Conservation (phyloP, 2,797 vertebrate species). For the Channallabes apus region DNA sequence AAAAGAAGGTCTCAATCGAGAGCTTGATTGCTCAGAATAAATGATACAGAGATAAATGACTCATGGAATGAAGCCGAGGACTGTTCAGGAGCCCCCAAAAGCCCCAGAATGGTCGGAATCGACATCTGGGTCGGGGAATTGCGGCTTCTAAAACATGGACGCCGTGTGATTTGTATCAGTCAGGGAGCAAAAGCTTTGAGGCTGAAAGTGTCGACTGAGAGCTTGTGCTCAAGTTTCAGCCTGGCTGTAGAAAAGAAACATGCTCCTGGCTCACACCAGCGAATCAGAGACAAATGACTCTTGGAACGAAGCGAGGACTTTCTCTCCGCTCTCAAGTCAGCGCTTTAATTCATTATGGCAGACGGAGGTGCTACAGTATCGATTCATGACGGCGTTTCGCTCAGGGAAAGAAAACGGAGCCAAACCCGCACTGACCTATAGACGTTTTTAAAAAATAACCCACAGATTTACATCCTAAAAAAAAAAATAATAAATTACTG, state of each 20-base stretch:
- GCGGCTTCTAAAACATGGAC: conserved; percentile 27
- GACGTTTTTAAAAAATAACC: neutral
- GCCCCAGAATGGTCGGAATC: neutral
- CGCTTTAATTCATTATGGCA: conserved; percentile 35
- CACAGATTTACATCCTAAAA: neutral
- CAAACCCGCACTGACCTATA: conserved; percentile 23
- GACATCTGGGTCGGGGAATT: conserved; percentile 14
- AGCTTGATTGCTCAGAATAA: conserved; percentile 25
- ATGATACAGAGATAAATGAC: conserved; percentile 30
- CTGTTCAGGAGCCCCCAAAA: conserved; percentile 20
- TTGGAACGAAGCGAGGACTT: conserved; percentile 10
- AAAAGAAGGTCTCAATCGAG: conserved; percentile 16
- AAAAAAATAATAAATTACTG: neutral
- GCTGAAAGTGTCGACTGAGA: conserved; percentile 21
- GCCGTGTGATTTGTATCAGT: conserved; percentile 21
- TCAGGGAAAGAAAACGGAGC: conserved; percentile 33
- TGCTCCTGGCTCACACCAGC: conserved; percentile 11
- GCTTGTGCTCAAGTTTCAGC: conserved; percentile 22
- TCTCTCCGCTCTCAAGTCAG: conserved; percentile 10
- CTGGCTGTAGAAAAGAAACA: conserved; percentile 20
- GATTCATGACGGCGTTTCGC: conserved; percentile 27
- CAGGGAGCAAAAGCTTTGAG: conserved; percentile 26
- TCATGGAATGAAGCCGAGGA: conserved; percentile 7
- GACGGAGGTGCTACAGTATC: conserved; percentile 35
- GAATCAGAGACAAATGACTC: conserved; percentile 35